Conservation (phyloP, 2,797 vertebrate genomes). For the Argyrosomus regius region DNA sequence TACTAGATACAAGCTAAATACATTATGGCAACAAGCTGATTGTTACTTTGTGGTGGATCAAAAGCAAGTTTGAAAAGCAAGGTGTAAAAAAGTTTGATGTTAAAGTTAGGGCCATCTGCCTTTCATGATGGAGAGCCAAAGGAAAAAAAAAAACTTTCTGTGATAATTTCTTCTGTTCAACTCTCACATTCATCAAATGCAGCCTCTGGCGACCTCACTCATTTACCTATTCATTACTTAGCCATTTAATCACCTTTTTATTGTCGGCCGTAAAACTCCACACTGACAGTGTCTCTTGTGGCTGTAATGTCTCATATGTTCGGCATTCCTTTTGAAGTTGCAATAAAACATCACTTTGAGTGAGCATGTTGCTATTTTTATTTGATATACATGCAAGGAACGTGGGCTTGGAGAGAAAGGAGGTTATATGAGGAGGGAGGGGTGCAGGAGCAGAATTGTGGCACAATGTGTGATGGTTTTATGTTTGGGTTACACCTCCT, state of each 20-base stretch:
- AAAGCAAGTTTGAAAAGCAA: background rate
- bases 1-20: slow-evolving; percentile 10
- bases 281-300: slow-evolving; percentile 33
- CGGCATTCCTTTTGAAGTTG: slow-evolving; percentile 31
- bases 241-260: slow-evolving; percentile 62
- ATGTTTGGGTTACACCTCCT: slow-evolving; percentile 22
- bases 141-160: background rate
- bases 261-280: slow-evolving; percentile 50
- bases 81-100: background rate
- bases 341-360: slow-evolving; percentile 46
- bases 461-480: background rate
- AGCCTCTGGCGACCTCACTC: slow-evolving; percentile 41
- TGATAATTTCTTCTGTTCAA: slow-evolving; percentile 29
- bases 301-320: slow-evolving; percentile 33
- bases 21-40: slow-evolving; percentile 2
- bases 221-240: slow-evolving; percentile 57
- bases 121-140: slow-evolving; percentile 1
- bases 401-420: background rate
- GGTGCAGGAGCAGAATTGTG: background rate
- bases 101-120: background rate
- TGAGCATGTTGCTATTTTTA: slow-evolving; percentile 39
- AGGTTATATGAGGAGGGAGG: background rate
- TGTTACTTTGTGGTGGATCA: background rate
- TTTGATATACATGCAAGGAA: slow-evolving; percentile 32
- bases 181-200: slow-evolving; percentile 37